Conservation (phyloP, 2,113 vertebrate species). For the Etheostoma spectabile region DNA sequence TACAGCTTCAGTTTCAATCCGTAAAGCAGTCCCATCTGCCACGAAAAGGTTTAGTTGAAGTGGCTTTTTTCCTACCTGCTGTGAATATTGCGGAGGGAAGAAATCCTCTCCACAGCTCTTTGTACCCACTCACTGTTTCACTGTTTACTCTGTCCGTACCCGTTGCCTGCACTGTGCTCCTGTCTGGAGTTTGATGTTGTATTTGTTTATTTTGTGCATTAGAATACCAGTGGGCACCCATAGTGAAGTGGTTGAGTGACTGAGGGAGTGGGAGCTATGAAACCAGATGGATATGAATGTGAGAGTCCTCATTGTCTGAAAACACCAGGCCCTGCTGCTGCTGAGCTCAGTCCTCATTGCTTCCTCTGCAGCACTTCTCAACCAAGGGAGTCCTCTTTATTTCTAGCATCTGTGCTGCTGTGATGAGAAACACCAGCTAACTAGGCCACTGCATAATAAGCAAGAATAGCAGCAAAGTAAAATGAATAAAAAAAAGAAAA, state of each 20-base stretch:
- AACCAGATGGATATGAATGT: slow-evolving; percentile 56
- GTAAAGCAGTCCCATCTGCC: slow-evolving; percentile 37
- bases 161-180: slow-evolving; percentile 16
- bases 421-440: slow-evolving; percentile 80
- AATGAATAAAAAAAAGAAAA: slow-evolving; percentile 35
- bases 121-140: slow-evolving; percentile 61
- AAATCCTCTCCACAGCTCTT: slow-evolving; percentile 60
- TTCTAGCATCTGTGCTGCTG: slow-evolving; percentile 74
- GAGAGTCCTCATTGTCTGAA: slow-evolving; percentile 52
- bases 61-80: slow-evolving; percentile 46
- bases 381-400: slow-evolving; percentile 73
- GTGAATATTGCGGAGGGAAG: slow-evolving; percentile 54
- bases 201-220: slow-evolving; percentile 40
- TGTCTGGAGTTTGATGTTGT: slow-evolving; percentile 61
- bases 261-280: slow-evolving; percentile 61
- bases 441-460: slow-evolving; percentile 84
- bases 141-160: slow-evolving; percentile 46
- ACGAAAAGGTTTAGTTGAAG: slow-evolving; percentile 58
- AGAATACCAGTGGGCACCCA: slow-evolving; percentile 53
- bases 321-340: slow-evolving; percentile 46
- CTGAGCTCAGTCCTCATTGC: slow-evolving; percentile 48
- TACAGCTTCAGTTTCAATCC: slow-evolving; percentile 48
- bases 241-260: slow-evolving; percentile 65
- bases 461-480: slow-evolving; percentile 72
- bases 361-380: slow-evolving; percentile 67